Evolutionary conservation across 1,140 invertebrate species (phyloP).

Genomic region (Neodiprion fabricii): DNA sequence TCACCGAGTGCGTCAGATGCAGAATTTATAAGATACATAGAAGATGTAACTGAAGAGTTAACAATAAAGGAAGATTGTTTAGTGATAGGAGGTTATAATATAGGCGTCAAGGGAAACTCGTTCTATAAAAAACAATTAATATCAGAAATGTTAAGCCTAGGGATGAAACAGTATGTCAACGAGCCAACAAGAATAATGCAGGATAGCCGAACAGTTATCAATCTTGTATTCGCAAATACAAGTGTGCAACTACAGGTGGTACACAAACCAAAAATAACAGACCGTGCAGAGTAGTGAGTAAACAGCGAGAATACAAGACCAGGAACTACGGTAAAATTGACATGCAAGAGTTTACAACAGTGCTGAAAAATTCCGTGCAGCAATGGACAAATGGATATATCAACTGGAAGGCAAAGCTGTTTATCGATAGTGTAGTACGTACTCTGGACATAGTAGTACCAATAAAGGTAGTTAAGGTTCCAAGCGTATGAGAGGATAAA

Average conservation of each 20-base stretch:
- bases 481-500: conserved; percentile 10
- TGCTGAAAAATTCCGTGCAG: background rate
- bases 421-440: conserved; percentile 14
- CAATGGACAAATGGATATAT: background rate
- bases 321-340: conserved; percentile 12
- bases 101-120: conserved; percentile 15
- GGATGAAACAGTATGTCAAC: conserved; percentile 25
- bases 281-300: conserved; percentile 9
- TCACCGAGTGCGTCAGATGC: conserved; percentile 16
- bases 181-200: conserved; percentile 24
- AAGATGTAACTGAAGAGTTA: conserved; percentile 13
- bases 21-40: conserved; percentile 18
- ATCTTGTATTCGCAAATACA: conserved; percentile 20
- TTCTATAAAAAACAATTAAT: conserved; percentile 24
- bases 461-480: conserved; percentile 11
- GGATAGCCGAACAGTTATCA: conserved; percentile 16
- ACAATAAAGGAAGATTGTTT: conserved; percentile 22
- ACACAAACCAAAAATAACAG: conserved; percentile 21
- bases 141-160: conserved; percentile 10
- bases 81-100: conserved; percentile 24
- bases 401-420: background rate
- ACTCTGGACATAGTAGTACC: conserved; percentile 6
- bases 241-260: background rate
- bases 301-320: conserved; percentile 7
- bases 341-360: background rate